phyloP scores from a whole-genome alignment of 1,140 invertebrate species.

The Macrobrachium nipponense region DNA sequence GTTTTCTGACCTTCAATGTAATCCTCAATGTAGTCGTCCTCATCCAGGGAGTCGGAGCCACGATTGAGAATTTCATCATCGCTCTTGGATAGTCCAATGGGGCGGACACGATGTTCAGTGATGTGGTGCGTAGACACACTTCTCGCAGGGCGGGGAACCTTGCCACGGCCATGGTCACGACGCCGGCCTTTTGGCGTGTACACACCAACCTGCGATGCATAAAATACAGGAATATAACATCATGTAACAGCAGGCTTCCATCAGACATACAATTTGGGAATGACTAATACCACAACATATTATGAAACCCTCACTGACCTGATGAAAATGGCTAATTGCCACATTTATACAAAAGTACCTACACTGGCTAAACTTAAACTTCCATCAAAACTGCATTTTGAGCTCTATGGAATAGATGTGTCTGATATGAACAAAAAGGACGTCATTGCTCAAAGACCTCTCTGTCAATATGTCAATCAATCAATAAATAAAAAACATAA shows the following conservation, averaged over 20 bases:
- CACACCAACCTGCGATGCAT: slow-evolving; percentile 45
- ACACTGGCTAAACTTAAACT: too few relatives aligned
- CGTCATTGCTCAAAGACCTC: too few relatives aligned
- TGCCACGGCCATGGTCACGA: slow-evolving; percentile 48
- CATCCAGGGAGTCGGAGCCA: slow-evolving; percentile 63
- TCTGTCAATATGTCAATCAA: too few relatives aligned
- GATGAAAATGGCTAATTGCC: too few relatives aligned
- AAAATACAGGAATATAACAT: not conserved
- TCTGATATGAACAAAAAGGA: too few relatives aligned
- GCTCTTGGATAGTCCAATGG: slow-evolving; percentile 63
- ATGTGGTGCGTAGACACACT: slow-evolving; percentile 62
- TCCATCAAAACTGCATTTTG: too few relatives aligned
- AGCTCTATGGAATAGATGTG: too few relatives aligned
- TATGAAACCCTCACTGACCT: too few relatives aligned
- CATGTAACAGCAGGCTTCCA: not conserved
- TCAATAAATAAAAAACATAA: too few relatives aligned
- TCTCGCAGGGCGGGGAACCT: slow-evolving; percentile 53
- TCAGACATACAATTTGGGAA: too few relatives aligned
- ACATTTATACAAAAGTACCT: too few relatives aligned
- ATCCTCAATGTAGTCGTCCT: slow-evolving; percentile 63
- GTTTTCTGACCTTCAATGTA: slow-evolving; percentile 61
- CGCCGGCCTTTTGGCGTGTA: slow-evolving; percentile 55
- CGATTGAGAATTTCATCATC: slow-evolving; percentile 64
- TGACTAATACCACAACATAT: too few relatives aligned
- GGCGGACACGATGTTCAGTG: slow-evolving; percentile 57